Conservation (phyloP, 2,888 invertebrate genomes). For the Harmothoe impar region DNA sequence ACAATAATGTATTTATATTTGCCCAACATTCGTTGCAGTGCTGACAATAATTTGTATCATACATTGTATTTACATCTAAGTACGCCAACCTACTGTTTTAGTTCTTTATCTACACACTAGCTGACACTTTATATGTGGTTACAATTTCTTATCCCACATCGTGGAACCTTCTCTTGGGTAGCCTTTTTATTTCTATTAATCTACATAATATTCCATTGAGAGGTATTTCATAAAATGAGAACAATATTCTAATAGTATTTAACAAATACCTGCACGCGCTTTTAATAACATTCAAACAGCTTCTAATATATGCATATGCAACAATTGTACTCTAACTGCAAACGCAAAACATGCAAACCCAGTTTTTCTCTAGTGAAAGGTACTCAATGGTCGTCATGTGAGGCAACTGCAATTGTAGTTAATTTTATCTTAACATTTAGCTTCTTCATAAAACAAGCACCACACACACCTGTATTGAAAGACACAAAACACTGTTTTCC, state of each 20-base stretch:
- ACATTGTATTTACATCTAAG: constrained; percentile 17
- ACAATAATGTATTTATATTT: background rate
- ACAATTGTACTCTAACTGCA: too few species aligned
- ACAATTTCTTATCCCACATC: background rate
- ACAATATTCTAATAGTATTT: background rate
- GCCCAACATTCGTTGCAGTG: background rate
- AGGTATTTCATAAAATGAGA: background rate
- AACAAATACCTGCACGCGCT: background rate
- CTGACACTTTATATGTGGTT: background rate
- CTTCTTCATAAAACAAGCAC: constrained; percentile 15
- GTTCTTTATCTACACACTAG: constrained; percentile 22
- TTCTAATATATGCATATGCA: too few species aligned
- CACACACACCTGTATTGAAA: background rate
- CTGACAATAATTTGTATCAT: background rate
- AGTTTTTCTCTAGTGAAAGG: background rate
- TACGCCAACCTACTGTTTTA: background rate
- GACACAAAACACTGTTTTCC: constrained; percentile 9
- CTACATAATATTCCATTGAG: background rate
- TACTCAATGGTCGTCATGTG: background rate
- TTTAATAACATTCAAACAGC: background rate
- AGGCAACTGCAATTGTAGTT: background rate
- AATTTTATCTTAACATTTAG: background rate
- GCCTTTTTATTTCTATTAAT: too few species aligned
- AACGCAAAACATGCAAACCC: background rate
- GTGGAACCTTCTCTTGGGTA: too few species aligned